Percentiles rank a stretch among this genome's conserved stretches.
phyloP scores from a whole-genome alignment of 2,113 vertebrate species.

The Buteo buteo region DNA sequence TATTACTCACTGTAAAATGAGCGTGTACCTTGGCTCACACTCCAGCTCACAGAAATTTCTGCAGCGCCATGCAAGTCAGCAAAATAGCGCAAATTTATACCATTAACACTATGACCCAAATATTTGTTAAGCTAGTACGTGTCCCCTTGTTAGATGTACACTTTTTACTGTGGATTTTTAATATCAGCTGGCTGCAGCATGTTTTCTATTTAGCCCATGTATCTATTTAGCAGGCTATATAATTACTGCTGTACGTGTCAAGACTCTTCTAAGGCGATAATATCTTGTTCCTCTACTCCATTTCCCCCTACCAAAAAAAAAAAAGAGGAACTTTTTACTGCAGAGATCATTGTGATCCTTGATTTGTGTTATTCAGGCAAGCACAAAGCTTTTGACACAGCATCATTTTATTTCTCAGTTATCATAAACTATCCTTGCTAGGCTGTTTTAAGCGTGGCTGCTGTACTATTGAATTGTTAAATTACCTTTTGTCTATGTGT shows the following conservation, averaged over 20 bases:
- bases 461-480: background rate
- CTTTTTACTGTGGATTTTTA: conserved; percentile 20
- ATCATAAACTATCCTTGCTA: background rate
- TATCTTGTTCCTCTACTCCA: background rate
- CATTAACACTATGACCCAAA: background rate
- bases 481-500: background rate
- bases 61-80: background rate
- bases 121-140: conserved; percentile 46
- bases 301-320: background rate
- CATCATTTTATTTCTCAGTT: conserved; percentile 1
- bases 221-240: background rate
- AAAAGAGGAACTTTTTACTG: background rate
- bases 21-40: background rate
- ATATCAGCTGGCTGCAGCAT: background rate
- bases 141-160: background rate
- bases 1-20: conserved; percentile 33
- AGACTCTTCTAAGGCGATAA: background rate
- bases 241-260: background rate
- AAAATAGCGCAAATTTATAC: background rate
- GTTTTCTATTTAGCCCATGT: background rate
- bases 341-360: conserved; percentile 15
- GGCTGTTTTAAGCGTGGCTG: background rate
- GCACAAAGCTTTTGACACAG: background rate
- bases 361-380: conserved; percentile 40
- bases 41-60: background rate